Evolutionary conservation across 2,797 vertebrate genomes (phyloP).

Genomic region (Urophycis tenuis): DNA sequence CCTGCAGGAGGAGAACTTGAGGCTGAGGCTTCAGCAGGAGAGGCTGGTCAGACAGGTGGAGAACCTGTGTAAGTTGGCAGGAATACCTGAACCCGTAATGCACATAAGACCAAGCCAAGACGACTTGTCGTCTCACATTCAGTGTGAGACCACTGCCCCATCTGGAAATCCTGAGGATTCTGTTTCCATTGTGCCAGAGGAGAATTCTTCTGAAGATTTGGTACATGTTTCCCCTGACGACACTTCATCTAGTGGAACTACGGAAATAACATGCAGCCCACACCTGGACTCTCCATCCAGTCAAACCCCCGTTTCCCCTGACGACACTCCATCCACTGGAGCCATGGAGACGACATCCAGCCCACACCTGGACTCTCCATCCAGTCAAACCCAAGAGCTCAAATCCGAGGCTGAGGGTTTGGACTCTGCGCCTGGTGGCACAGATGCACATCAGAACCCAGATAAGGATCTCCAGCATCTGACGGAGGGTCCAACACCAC

Average conservation of each 20-base stretch:
- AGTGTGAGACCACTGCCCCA: constrained; percentile 19
- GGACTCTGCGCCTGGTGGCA: constrained; percentile 12
- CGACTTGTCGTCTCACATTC: constrained; percentile 11
- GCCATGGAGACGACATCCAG: background rate
- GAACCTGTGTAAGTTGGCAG: constrained; percentile 62
- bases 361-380: background rate
- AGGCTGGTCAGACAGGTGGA: constrained; percentile 69
- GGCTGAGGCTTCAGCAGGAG: constrained; percentile 74
- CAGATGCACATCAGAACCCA: constrained; percentile 4
- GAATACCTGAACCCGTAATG: constrained; percentile 47
- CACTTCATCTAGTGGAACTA: background rate
- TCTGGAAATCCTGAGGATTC: background rate
- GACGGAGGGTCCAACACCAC: constrained; percentile 31
- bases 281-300: constrained; percentile 7
- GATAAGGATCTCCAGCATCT: constrained; percentile 9
- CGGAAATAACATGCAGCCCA: background rate
- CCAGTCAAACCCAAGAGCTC: background rate
- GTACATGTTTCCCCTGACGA: background rate
- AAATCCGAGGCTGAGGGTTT: constrained; percentile 15
- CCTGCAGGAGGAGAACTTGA: constrained; percentile 76
- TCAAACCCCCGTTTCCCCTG: background rate
- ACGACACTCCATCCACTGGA: constrained; percentile 2
- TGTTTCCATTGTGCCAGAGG: background rate
- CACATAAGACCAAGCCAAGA: constrained; percentile 20
- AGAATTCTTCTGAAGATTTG: background rate